Evolutionary conservation across 2,888 invertebrate species (phyloP).

Genomic region (Perizoma flavofasciatum): DNA sequence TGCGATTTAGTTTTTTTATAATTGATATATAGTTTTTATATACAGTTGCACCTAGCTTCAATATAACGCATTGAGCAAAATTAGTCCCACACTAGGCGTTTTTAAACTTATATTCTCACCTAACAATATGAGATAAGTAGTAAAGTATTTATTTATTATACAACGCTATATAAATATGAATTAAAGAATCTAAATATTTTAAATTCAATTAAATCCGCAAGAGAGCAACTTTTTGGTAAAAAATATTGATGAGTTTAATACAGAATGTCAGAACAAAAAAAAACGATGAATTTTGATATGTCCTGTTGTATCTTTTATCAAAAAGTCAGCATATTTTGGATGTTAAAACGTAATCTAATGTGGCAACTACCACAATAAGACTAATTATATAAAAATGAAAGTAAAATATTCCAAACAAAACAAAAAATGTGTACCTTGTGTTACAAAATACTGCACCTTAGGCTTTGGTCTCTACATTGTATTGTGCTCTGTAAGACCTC

Average conservation of each 20-base stretch:
- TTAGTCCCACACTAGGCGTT: slow-evolving; percentile 58
- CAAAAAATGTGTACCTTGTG: too few species aligned
- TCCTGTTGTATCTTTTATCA: slow-evolving; percentile 23
- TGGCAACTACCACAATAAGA: slow-evolving; percentile 8
- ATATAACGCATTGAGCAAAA: slow-evolving; percentile 48
- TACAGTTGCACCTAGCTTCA: slow-evolving; percentile 31
- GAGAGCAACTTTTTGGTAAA: slow-evolving; percentile 46
- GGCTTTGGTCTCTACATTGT: not conserved
- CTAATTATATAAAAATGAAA: not conserved
- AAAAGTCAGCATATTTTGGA: slow-evolving; percentile 25
- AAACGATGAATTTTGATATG: slow-evolving; percentile 32
- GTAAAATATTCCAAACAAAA: too few species aligned
- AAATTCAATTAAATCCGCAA: slow-evolving; percentile 52
- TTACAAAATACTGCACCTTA: not conserved
- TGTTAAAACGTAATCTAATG: slow-evolving; percentile 21
- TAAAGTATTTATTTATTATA: slow-evolving; percentile 54
- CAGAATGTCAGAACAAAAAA: slow-evolving; percentile 15
- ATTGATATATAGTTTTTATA: slow-evolving; percentile 14
- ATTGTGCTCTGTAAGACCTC: not conserved
- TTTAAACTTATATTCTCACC: slow-evolving; percentile 62
- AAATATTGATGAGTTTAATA: slow-evolving; percentile 1
- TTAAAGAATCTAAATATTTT: slow-evolving; percentile 70
- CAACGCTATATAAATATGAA: slow-evolving; percentile 69
- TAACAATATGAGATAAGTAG: slow-evolving; percentile 65
- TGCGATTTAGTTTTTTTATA: slow-evolving; percentile 5